Conservation (phyloP, 1,140 invertebrate genomes). For the Drosophila mauritiana region DNA sequence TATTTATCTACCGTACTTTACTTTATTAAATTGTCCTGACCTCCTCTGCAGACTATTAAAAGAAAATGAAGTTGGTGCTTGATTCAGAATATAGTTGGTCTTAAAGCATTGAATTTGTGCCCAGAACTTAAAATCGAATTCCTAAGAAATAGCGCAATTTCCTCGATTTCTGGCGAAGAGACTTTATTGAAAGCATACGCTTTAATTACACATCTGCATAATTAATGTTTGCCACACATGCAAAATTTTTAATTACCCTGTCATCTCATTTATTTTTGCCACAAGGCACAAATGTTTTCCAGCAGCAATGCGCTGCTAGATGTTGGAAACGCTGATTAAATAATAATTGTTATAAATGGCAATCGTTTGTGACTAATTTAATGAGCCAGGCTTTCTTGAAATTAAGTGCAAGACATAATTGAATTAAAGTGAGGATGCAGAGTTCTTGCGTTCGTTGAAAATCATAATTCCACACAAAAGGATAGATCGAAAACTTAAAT, state of each 20-base stretch:
- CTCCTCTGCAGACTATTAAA: not conserved
- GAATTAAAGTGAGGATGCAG: not conserved
- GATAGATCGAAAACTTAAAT: no score
- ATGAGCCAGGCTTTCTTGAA: conserved; percentile 1
- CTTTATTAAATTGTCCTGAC: no score
- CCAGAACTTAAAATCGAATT: not conserved
- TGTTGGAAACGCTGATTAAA: conserved; percentile 25
- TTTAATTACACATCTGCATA: conserved; percentile 43
- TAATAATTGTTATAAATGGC: conserved; percentile 24
- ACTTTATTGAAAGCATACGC: conserved; percentile 2
- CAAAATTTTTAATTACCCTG: conserved; percentile 39
- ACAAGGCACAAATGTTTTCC: conserved; percentile 26
- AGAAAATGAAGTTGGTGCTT: not conserved
- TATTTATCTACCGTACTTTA: no score
- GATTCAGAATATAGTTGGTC: not conserved
- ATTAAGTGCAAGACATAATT: conserved; percentile 5
- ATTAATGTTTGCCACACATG: conserved; percentile 25
- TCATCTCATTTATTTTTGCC: conserved; percentile 34
- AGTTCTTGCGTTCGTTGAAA: no score
- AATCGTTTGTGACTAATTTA: conserved; percentile 13
- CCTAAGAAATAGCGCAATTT: not conserved
- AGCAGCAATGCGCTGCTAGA: not conserved
- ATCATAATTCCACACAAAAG: no score
- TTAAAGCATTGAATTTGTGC: no score
- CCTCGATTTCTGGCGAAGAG: not conserved